phyloP scores from a whole-genome alignment of 2,113 vertebrate species.

The Eudyptes chrysolophus region DNA sequence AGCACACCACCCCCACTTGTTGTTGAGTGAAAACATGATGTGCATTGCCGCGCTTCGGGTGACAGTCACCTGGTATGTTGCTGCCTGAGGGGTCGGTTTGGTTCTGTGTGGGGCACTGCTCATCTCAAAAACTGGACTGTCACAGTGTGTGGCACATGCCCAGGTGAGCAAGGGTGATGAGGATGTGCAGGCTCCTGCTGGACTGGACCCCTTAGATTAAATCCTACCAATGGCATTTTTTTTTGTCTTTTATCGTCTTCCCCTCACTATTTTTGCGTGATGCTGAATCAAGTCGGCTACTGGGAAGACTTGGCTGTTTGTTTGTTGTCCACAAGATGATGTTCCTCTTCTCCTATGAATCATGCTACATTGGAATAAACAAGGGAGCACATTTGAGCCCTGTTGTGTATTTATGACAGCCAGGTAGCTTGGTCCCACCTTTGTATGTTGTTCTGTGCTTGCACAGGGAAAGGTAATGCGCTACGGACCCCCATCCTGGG shows the following conservation, averaged over 20 bases:
- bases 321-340: background rate
- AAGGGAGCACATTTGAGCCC: background rate
- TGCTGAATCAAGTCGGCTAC: background rate
- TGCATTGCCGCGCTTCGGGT: accelerated
- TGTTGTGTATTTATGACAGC: background rate
- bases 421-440: accelerated
- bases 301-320: background rate
- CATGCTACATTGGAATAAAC: background rate
- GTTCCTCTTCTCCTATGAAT: background rate
- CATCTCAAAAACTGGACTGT: background rate
- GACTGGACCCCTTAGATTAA: background rate
- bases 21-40: background rate
- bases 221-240: background rate
- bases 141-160: background rate
- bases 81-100: background rate
- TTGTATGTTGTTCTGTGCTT: background rate
- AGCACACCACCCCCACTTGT: background rate
- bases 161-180: background rate
- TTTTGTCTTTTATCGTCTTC: background rate
- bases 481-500: background rate
- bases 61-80: accelerated
- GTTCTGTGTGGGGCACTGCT: background rate
- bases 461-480: background rate
- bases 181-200: background rate
- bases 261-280: accelerated